These are phyloP conservation scores for Athalia circularis DNA, from an alignment of 2,888 invertebrate genomes.

Conservation along the genomic window DNA sequence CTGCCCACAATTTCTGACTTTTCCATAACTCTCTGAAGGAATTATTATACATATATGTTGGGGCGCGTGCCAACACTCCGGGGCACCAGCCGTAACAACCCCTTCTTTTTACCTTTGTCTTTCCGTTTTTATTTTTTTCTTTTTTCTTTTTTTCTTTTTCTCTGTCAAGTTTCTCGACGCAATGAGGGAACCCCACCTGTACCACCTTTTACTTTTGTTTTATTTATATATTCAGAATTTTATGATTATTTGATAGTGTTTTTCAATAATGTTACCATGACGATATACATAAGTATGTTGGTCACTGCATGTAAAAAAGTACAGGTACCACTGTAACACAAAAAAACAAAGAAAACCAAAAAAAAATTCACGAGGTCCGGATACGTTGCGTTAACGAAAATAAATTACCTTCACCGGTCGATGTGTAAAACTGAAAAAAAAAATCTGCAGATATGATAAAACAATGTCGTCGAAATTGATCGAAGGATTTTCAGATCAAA, in stretches of 20 bases:
- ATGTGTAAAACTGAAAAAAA: neutral
- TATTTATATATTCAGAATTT: neutral
- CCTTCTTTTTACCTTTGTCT: neutral
- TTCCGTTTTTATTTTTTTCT: too few relatives aligned
- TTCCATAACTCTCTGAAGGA: neutral
- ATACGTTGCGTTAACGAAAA: too few relatives aligned
- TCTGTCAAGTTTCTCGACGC: too few relatives aligned
- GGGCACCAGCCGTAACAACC: conserved; percentile 55
- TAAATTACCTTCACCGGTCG: too few relatives aligned
- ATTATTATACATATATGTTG: conserved; percentile 58
- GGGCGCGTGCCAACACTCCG: conserved; percentile 68
- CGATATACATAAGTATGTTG: conserved; percentile 10
- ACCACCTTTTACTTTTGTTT: neutral
- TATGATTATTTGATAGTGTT: conserved; percentile 1
- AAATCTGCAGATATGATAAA: neutral
- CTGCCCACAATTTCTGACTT: too few relatives aligned
- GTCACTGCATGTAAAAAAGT: neutral
- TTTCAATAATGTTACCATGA: conserved; percentile 32
- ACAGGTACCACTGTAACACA: neutral
- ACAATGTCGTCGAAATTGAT: neutral
- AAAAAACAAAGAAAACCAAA: neutral
- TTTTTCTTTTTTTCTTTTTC: too few relatives aligned
- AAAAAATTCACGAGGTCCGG: too few relatives aligned
- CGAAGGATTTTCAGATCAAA: neutral
- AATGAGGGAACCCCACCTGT: conserved; percentile 19